Evolutionary conservation across 1,140 invertebrate genomes (phyloP).

Genomic region (Drosophila insularis): DNA sequence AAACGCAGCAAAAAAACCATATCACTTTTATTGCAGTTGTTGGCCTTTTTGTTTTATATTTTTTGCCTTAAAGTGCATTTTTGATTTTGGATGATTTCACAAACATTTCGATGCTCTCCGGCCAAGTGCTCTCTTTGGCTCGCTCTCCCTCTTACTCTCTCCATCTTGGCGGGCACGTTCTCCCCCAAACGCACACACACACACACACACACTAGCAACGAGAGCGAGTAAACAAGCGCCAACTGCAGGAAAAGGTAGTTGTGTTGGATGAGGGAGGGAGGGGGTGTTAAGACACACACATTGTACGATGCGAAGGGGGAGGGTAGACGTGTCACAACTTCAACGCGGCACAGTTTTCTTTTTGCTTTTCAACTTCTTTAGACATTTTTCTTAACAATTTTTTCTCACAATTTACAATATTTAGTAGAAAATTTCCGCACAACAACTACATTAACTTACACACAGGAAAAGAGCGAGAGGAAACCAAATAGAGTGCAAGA

Average conservation of each 20-base stretch:
- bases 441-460: slow-evolving; percentile 22
- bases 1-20: slow-evolving; percentile 38
- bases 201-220: background rate
- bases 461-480: background rate
- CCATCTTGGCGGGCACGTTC: slow-evolving; percentile 13
- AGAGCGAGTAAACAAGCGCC: slow-evolving; percentile 63
- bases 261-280: background rate
- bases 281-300: slow-evolving; percentile 13
- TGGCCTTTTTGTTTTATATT: too few relatives aligned
- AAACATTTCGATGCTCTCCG: slow-evolving; percentile 40
- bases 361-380: background rate
- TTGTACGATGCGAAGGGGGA: slow-evolving; percentile 15
- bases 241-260: slow-evolving; percentile 51
- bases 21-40: slow-evolving; percentile 20
- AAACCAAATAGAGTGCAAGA: background rate
- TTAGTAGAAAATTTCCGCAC: slow-evolving; percentile 12
- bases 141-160: background rate
- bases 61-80: slow-evolving; percentile 31
- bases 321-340: slow-evolving; percentile 51
- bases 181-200: background rate
- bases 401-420: slow-evolving; percentile 1
- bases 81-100: slow-evolving; percentile 29
- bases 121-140: slow-evolving; percentile 25
- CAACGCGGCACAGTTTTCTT: slow-evolving; percentile 60
- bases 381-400: background rate